A percentile compares a stretch with the other conserved stretches of the same genome.
Evolutionary conservation across 2,113 vertebrate species (phyloP).

Genomic region (Ovibos moschatus): DNA sequence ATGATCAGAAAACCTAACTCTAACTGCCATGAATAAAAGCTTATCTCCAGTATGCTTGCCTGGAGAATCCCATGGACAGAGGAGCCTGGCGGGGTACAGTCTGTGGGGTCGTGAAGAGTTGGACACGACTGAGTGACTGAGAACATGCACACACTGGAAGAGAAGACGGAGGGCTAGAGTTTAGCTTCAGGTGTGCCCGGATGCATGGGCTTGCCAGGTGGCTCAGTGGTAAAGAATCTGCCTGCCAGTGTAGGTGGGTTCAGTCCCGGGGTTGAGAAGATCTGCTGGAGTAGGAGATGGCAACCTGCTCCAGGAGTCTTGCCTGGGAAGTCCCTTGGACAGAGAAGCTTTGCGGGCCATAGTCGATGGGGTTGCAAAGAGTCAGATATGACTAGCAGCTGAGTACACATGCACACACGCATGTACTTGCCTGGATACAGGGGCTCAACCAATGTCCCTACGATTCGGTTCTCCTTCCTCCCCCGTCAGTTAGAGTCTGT

Average conservation of each 20-base stretch:
- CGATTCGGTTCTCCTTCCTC: not conserved
- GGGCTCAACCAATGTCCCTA: not conserved
- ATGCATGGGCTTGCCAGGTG: not conserved
- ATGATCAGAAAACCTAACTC: not conserved
- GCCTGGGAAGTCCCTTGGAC: not conserved
- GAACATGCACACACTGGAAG: not conserved
- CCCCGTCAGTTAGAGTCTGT: not conserved
- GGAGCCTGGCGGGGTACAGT: not conserved
- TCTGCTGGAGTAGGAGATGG: not conserved
- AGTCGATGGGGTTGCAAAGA: not conserved
- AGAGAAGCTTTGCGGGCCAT: not conserved
- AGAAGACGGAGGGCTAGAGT: not conserved
- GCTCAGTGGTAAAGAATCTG: not conserved
- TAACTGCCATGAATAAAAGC: not conserved
- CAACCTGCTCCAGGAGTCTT: not conserved
- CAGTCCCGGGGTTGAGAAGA: not conserved
- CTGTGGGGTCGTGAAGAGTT: not conserved
- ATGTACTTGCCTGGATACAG: not conserved
- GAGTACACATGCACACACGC: not conserved
- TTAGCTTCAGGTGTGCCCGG: not conserved
- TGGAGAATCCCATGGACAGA: not conserved
- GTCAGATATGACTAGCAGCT: not conserved
- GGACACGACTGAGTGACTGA: not conserved
- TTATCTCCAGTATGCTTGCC: not conserved
- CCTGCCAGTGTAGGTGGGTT: not conserved